phyloP scores from a whole-genome alignment of 2,113 vertebrate genomes.

The Gadus macrocephalus region DNA sequence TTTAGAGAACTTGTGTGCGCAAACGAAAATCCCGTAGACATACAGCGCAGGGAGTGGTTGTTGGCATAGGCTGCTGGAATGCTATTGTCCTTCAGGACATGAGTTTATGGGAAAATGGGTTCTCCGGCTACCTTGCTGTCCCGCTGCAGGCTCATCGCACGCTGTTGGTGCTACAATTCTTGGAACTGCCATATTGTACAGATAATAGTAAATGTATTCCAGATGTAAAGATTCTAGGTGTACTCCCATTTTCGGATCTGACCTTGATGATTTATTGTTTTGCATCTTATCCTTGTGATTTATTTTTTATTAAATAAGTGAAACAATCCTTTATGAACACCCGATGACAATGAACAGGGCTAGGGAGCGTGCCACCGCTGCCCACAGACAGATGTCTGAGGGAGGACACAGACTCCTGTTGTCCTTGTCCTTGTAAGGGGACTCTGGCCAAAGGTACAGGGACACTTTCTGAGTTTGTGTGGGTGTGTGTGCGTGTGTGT shows the following conservation, averaged over 20 bases:
- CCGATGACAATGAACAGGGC: no score
- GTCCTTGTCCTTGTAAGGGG: slow-evolving; percentile 73
- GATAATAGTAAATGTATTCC: no score
- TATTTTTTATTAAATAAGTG: no score
- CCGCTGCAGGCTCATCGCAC: background rate
- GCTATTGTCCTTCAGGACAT: slow-evolving; percentile 43
- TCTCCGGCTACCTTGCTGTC: background rate
- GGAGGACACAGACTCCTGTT: slow-evolving; percentile 44
- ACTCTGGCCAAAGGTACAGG: slow-evolving; percentile 49
- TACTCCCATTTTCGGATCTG: no score
- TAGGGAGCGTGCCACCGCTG: no score
- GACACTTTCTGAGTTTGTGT: slow-evolving; percentile 31
- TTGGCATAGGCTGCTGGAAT: slow-evolving; percentile 49
- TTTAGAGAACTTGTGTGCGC: slow-evolving; percentile 36
- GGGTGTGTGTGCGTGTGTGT: no score
- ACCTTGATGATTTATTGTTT: no score
- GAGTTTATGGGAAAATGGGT: background rate
- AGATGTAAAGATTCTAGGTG: no score
- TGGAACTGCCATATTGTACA: no score
- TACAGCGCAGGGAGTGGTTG: slow-evolving; percentile 46
- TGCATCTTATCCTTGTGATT: no score
- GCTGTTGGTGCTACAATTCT: no score
- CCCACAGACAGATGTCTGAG: slow-evolving; percentile 11
- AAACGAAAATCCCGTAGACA: slow-evolving; percentile 44
- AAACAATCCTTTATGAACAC: no score